These are phyloP conservation scores for Lophura nycthemera DNA, from an alignment of 2,113 vertebrate species.

Conservation along the genomic window DNA sequence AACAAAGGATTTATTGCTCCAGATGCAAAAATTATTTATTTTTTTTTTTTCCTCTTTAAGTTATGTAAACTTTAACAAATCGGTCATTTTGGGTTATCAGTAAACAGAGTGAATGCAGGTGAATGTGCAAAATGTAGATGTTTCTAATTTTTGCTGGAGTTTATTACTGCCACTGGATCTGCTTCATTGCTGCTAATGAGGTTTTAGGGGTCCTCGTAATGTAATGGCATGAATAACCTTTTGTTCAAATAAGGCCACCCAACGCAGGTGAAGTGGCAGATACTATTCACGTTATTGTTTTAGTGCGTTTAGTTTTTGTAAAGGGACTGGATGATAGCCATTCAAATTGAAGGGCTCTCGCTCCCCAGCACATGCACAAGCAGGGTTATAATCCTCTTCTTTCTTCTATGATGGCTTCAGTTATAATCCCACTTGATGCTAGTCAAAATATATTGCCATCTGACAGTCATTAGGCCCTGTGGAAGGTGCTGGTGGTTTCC, in stretches of 20 bases:
- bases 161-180: conserved; percentile 58
- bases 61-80: conserved; percentile 30
- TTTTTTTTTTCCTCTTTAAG: conserved; percentile 9
- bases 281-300: background rate
- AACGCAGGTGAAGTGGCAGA: conserved; percentile 23
- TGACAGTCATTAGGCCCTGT: background rate
- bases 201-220: conserved; percentile 34
- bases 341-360: background rate
- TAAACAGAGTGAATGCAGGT: background rate
- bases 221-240: conserved; percentile 4
- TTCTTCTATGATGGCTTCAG: background rate
- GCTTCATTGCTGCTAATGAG: conserved; percentile 53
- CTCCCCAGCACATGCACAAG: background rate
- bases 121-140: conserved; percentile 16
- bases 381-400: background rate
- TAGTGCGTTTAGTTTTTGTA: conserved; percentile 13
- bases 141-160: conserved; percentile 61
- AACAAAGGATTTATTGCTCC: conserved; percentile 24
- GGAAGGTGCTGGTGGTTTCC: background rate
- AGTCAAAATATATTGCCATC: background rate
- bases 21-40: background rate
- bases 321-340: conserved; percentile 12
- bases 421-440: background rate
- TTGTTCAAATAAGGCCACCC: conserved; percentile 54
- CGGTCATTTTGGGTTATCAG: conserved; percentile 30